These are phyloP conservation scores for Bombyx mori DNA, from an alignment of 1,140 invertebrate genomes.

Conservation along the genomic window ASM3026992v2 NC_085119.1:9978501-9979000, in stretches of 20 bases:
- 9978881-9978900: too few relatives aligned
- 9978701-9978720: conserved; percentile 3
- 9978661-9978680: conserved; percentile 3
- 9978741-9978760: too few relatives aligned
- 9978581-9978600: background rate
- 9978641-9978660: conserved; percentile 1
- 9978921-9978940: too few relatives aligned
- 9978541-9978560: too few relatives aligned
- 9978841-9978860: background rate
- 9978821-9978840: conserved; percentile 8
- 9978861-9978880: too few relatives aligned
- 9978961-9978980: too few relatives aligned
- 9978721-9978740: conserved; percentile 8
- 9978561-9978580: background rate
- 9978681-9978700: conserved; percentile 4
- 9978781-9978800: conserved; percentile 1
- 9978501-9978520: conserved; percentile 16
- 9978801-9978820: conserved; percentile 5
- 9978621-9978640: conserved; percentile 4
- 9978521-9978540: conserved; percentile 16
- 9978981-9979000: too few relatives aligned
- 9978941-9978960: too few relatives aligned
- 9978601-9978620: background rate
- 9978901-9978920: too few relatives aligned
- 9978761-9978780: background rate